These are phyloP conservation scores for Drosophila kanapiae DNA, from an alignment of 1,140 invertebrate species.

Conservation along the genomic window DNA sequence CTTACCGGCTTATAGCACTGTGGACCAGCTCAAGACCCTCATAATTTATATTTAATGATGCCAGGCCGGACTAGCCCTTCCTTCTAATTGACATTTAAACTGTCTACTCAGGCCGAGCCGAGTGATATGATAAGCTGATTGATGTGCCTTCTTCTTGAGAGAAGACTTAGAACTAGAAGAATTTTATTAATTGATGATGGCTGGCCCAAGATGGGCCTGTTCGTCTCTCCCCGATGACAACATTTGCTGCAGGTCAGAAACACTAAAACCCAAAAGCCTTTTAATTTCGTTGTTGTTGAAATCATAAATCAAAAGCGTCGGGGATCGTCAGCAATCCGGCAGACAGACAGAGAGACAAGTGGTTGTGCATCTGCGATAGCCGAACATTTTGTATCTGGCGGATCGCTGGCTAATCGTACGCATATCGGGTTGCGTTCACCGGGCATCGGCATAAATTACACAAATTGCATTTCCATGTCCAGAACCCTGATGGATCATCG, in stretches of 20 bases:
- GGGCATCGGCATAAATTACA: constrained; percentile 80
- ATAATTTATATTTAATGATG: constrained; percentile 82
- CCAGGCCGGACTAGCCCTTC: constrained; percentile 41
- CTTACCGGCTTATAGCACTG: constrained; percentile 32
- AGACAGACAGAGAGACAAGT: constrained; percentile 50
- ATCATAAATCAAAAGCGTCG: constrained; percentile 78
- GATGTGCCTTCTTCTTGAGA: constrained; percentile 40
- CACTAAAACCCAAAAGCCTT: constrained; percentile 63
- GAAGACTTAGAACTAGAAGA: constrained; percentile 39
- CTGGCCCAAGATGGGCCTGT: constrained; percentile 11
- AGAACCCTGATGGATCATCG: constrained; percentile 80
- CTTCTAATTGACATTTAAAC: constrained; percentile 81
- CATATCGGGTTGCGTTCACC: constrained; percentile 47
- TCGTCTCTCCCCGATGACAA: constrained; percentile 64
- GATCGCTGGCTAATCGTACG: constrained; percentile 77
- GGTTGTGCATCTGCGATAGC: constrained; percentile 57
- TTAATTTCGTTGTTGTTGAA: constrained; percentile 75
- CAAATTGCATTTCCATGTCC: constrained; percentile 84
- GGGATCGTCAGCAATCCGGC: constrained; percentile 30
- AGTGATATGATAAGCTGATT: constrained; percentile 78
- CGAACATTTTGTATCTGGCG: constrained; percentile 77
- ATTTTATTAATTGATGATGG: constrained; percentile 79
- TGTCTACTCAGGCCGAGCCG: constrained; percentile 57
- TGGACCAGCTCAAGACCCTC: constrained; percentile 56
- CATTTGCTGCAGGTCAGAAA: constrained; percentile 78